Base-by-base conservation (phyloP, 2,888 invertebrate genomes). In the Phortica okadai region DNA sequence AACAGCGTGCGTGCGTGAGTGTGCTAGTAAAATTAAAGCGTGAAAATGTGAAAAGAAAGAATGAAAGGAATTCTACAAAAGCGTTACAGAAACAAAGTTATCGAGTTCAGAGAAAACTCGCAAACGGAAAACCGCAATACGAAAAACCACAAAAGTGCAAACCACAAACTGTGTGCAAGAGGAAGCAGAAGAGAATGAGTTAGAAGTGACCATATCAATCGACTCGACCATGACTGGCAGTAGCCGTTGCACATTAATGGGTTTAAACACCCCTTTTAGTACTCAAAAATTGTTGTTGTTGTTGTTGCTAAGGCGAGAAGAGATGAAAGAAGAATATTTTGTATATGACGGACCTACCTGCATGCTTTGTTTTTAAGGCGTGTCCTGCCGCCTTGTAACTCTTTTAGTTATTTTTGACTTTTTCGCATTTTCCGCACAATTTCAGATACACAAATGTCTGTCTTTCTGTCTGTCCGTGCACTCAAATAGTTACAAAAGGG, bases 201-300 rank as follows among this genome's bases (percentile, higher is more conserved):
- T 4, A 33, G 33, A 33, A 33, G 1, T n/a, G 7, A 56, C 41
- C 45, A 21, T 42, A 25, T 64, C 70, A 70, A 16, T n/a, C 56
- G 8, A 6, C n/a, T 64, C 58, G 72, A 69, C 70, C 70, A 72
- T 72, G 33, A 25, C 70, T n/a, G 42, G 25, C 70, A 50, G 82
- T 79, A 79, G 79, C 81, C 76, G 83, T 82, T 81, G 80, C 80
- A 82, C 77, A 79, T 78, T 87, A 89, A 89, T 89, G 88, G 87
- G 84, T 79, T 89, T 89, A 89, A 79, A 87, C 89, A 87, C 83
- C 88, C 86, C 84, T 81, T 82, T 83, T 62, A 16, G 3, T 6
- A 6, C 25, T 50, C 10, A 8, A 50, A 3, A 50, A 16, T 21
- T 7, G 25, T 16, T 25, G 62, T 21, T 11, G 33, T 21, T 7